These are phyloP conservation scores for Odiellus spinosus DNA, from an alignment of 2,888 invertebrate species.

Conservation along the genomic window DNA sequence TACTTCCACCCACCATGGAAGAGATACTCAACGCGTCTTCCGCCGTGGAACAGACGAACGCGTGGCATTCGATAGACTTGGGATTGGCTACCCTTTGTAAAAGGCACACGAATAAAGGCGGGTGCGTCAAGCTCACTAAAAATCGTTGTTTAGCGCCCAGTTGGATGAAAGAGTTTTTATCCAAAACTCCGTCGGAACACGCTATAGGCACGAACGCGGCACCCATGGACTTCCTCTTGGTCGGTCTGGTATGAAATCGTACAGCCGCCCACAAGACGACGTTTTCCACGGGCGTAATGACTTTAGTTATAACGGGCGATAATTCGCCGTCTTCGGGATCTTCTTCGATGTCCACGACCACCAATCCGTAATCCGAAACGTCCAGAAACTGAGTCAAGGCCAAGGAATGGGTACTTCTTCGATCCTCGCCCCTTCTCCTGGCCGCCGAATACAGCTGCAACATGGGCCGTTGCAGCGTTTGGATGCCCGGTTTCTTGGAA, in stretches of 20 bases:
- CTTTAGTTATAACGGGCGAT: slow-evolving; percentile 17
- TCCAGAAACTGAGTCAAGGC: slow-evolving; percentile 16
- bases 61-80: slow-evolving; percentile 17
- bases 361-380: slow-evolving; percentile 17
- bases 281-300: slow-evolving; percentile 19
- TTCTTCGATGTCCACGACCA: slow-evolving; percentile 16
- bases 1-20: neutral
- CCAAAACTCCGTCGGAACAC: slow-evolving; percentile 18
- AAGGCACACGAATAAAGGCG: slow-evolving; percentile 19
- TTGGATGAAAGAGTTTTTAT: slow-evolving; percentile 14
- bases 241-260: slow-evolving; percentile 14
- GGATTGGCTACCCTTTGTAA: slow-evolving; percentile 15
- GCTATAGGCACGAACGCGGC: slow-evolving; percentile 20
- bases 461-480: slow-evolving; percentile 16
- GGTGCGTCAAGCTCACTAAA: slow-evolving; percentile 17
- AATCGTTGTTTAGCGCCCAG: slow-evolving; percentile 17
- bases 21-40: slow-evolving; percentile 18
- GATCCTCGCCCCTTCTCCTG: slow-evolving; percentile 19
- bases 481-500: slow-evolving; percentile 14
- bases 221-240: slow-evolving; percentile 14
- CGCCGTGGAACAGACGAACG: slow-evolving; percentile 17
- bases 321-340: neutral
- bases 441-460: slow-evolving; percentile 16
- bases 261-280: slow-evolving; percentile 19
- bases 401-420: slow-evolving; percentile 21